A percentile compares a stretch with the other conserved stretches of the same genome.
Conservation (phyloP, 1,140 invertebrate species). For the Drosophila teissieri region DNA sequence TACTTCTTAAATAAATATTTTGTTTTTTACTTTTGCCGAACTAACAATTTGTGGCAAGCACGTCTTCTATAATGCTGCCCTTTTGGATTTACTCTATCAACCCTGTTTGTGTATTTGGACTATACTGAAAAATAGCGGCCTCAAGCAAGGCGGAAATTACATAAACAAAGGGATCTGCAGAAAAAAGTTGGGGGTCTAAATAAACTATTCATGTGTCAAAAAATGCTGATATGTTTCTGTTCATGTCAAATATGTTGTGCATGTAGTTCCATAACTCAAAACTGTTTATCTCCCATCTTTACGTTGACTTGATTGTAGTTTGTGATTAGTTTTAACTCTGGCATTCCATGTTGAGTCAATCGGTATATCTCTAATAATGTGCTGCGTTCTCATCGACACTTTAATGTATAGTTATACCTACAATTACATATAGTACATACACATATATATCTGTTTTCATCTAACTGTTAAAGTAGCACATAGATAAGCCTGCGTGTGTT, state of each 20-base stretch:
- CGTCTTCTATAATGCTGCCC: not conserved
- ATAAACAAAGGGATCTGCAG: not conserved
- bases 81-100: conserved; percentile 8
- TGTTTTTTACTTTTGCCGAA: conserved; percentile 29
- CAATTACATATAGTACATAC: conserved; percentile 44
- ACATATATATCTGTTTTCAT: conserved; percentile 44
- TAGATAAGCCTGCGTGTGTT: conserved; percentile 33
- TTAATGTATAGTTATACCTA: conserved; percentile 45
- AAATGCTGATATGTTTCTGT: conserved; percentile 78
- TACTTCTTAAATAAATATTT: conserved; percentile 17
- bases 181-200: conserved; percentile 22
- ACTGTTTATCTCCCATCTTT: conserved; percentile 13
- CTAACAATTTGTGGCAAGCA: conserved; percentile 39
- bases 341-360: conserved; percentile 20
- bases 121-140: not conserved
- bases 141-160: conserved; percentile 13
- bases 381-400: conserved; percentile 20
- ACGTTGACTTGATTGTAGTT: conserved; percentile 36
- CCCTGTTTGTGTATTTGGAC: conserved; percentile 12
- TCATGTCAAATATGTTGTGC: conserved; percentile 57
- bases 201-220: conserved; percentile 66
- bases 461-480: conserved; percentile 56
- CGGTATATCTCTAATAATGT: conserved; percentile 38
- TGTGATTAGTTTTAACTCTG: conserved; percentile 31
- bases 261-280: conserved; percentile 38